Evolutionary conservation across 23 tunicate species (phyloP).

Genomic region (Styela clava): DNA sequence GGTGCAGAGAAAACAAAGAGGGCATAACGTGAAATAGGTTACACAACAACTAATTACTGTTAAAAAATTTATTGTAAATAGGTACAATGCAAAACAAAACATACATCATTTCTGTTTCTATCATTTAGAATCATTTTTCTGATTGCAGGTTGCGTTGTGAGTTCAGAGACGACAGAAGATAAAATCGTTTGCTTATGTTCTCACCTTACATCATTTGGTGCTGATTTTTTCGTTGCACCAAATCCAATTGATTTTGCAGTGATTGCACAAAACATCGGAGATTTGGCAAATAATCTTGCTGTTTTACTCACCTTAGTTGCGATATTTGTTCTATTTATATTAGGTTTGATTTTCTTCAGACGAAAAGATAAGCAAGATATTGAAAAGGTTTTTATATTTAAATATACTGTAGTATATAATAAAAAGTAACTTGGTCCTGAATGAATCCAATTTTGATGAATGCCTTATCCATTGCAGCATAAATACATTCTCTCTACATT

Average conservation of each 20-base stretch:
- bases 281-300: constrained; percentile 64
- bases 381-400: constrained; percentile 26
- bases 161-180: constrained; percentile 42
- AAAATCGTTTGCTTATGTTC: constrained; percentile 57
- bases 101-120: too few relatives aligned
- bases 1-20: too few relatives aligned
- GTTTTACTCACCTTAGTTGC: constrained; percentile 56
- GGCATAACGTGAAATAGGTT: too few relatives aligned
- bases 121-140: too few relatives aligned
- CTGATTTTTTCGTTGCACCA: constrained; percentile 76
- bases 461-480: neutral
- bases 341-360: constrained; percentile 53
- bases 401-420: neutral
- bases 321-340: constrained; percentile 54
- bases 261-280: constrained; percentile 44
- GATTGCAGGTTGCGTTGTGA: constrained; percentile 58
- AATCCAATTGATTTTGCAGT: constrained; percentile 77
- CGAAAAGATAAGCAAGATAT: constrained; percentile 77
- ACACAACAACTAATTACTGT: too few relatives aligned
- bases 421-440: neutral
- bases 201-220: constrained; percentile 80
- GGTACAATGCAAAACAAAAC: too few relatives aligned
- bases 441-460: neutral
- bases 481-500: too few relatives aligned
- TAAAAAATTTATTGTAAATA: too few relatives aligned